Base-by-base conservation (phyloP, 2,113 vertebrate genomes). In the Misgurnus anguillicaudatus region DNA sequence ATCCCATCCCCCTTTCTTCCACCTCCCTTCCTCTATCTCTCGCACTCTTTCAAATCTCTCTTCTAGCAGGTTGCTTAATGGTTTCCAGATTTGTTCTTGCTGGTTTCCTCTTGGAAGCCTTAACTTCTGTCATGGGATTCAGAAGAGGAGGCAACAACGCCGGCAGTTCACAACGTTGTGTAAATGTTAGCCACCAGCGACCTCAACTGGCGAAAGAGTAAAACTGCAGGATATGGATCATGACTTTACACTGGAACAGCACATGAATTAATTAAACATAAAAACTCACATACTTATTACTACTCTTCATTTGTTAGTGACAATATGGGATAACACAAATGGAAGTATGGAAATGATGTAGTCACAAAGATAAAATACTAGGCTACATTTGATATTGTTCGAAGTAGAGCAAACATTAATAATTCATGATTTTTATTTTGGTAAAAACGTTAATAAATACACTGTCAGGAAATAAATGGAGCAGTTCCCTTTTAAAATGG, bases 41-140 rank as follows among this genome's bases (percentile, higher is more conserved):
- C 60, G 13, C 82, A 66, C 80, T 55, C 53, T 74, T 83, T 64
- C 63, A 77, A 71, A 77, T 51, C 73, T 85, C 75, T 86, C 73
- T 80, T 87, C 87, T 88, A 88, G 90, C 91, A 93, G 92, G 92
- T 92, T 92, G 90, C 88, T 90, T 93, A 93, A 93, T 93, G 87
- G 87, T 90, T 92, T 93, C 92, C 92, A 93, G 91, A 92, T 92
- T 91, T 89, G 88, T 60, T 87, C 88, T 85, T 87, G 87, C 90
- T 83, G 81, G 87, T 79, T 82, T 84, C 84, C 85, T 89, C 80
- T 83, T 91, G 88, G 88, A 90, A 87, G 88, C 76, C 74, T 62
- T 86, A 85, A 87, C 84, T 90, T 87, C 87, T 85, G 87, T 90
- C 88, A 91, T 89, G 90, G 89, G 91, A 91, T 92, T 91, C 90